These are phyloP conservation scores for Drosophila algonquin DNA, from an alignment of 2,888 invertebrate genomes.

Conservation along the genomic window DNA sequence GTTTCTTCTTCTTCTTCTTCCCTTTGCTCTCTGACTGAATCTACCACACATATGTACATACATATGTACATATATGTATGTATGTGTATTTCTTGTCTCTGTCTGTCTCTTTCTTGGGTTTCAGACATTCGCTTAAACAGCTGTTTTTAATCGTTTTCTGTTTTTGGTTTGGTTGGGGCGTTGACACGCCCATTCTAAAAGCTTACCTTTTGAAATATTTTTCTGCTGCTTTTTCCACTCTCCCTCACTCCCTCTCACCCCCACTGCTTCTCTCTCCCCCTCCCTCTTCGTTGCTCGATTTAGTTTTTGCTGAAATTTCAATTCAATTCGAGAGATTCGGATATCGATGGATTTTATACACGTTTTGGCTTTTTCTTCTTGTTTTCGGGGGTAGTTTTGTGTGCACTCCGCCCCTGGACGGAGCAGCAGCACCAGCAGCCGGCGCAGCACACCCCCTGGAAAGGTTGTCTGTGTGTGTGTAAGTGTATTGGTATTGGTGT, in stretches of 20 bases:
- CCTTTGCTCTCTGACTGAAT: conserved; percentile 1
- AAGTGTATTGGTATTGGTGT: conserved; percentile 18
- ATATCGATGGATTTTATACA: conserved; percentile 46
- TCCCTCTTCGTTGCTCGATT: conserved; percentile 18
- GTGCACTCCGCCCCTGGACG: conserved; percentile 10
- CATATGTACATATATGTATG: too few species aligned
- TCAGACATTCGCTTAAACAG: conserved; percentile 33
- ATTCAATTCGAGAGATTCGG: conserved; percentile 48
- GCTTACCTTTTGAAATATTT: conserved; percentile 28
- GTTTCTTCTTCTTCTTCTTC: background rate
- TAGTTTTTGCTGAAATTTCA: conserved; percentile 32
- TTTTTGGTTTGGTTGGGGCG: conserved; percentile 24
- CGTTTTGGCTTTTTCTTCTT: conserved; percentile 23
- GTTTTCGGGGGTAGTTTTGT: conserved; percentile 70
- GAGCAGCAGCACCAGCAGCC: conserved; percentile 37
- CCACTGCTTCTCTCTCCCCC: background rate
- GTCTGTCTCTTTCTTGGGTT: background rate
- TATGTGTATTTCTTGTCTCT: background rate
- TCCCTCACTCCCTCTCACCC: background rate
- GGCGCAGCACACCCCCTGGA: conserved; percentile 67
- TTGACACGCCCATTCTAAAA: conserved; percentile 38
- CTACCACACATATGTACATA: too few species aligned
- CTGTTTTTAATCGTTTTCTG: conserved; percentile 30
- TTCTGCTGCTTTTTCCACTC: conserved; percentile 31
- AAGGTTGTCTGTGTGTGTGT: conserved; percentile 39